Evolutionary conservation across 2,797 vertebrate species (phyloP).

Genomic region (Halcyon leucocephala): DNA sequence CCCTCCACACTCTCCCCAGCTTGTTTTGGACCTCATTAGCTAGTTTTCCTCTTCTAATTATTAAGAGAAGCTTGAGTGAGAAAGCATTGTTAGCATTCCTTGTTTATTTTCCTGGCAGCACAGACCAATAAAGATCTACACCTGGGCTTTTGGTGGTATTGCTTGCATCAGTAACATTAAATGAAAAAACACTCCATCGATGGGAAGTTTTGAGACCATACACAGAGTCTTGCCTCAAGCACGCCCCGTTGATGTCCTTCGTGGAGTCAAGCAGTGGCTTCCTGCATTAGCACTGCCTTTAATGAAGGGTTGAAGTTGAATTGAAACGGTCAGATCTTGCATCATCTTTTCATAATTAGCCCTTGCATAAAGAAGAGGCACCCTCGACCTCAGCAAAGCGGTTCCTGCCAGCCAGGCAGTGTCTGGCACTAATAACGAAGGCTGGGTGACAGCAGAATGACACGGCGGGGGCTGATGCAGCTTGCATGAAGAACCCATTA

Average conservation of each 20-base stretch:
- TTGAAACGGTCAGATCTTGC: not conserved
- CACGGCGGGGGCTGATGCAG: accelerated
- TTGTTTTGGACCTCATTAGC: not conserved
- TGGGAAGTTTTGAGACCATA: not conserved
- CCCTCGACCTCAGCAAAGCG: not conserved
- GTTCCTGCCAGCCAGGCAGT: not conserved
- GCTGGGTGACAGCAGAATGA: not conserved
- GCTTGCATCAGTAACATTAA: not conserved
- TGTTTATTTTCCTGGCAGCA: not conserved
- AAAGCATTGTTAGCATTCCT: not conserved
- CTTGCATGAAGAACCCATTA: not conserved
- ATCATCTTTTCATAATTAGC: not conserved
- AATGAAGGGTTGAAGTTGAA: not conserved
- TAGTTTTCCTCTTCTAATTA: not conserved
- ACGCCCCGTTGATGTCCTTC: not conserved
- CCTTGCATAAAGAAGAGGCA: not conserved
- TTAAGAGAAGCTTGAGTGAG: not conserved
- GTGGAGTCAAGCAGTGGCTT: not conserved
- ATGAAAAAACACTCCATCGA: not conserved
- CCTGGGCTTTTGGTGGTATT: not conserved
- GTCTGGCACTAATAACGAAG: not conserved
- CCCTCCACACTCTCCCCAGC: not conserved
- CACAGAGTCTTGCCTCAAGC: not conserved
- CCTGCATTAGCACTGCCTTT: not conserved
- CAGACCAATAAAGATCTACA: slow-evolving; percentile 7